Evolutionary conservation across 2,888 invertebrate genomes (phyloP), one percentile per base, ranked within the genome.

Genomic region (Anoncus sp.): DNA sequence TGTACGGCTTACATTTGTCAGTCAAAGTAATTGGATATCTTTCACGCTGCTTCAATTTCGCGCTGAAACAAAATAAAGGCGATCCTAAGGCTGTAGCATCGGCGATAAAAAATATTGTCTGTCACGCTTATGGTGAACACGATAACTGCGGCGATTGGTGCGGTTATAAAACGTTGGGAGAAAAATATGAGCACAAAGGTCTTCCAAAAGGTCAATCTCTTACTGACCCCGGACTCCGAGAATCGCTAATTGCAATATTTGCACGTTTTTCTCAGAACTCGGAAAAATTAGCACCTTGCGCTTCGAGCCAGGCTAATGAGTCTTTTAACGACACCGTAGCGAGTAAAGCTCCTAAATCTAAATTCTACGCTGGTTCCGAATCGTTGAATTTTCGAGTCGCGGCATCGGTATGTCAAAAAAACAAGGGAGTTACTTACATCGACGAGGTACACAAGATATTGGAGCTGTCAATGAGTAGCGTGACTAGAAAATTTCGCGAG

Each of bases 141-240:
- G 79, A 73, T 12, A 49, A 74, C 9, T 85, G 83, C 62, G 79
- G 79, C 2, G 27, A 24, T n/a, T 85, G 82, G 83, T 84, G 84
- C 62, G 22, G 27, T n/a, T 31, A 38, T 27, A 18, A 16, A 2
- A 62, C 40, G 3, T 27, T 62, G 53, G 53, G 47, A 12, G 55
- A 55, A 7, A 63, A 71, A n/a, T 71, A 71, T 18, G 7, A 45
- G 27, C 62, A 77, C 35, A 43, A 31, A 60, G 31, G 49, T n/a
- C 53, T 77, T 18, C 72, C 77, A 3, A 20, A 31, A 16, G 72
- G 66, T 14, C 40, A 62, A 35, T 16, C 27, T 9, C 24, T 77
- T 6, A 35, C 53, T 3, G 62, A 51, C 38, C 12, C 24, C 18
- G 6, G 27, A 16, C 38, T 60, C 20, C 35, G 51, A 24, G 20